These are phyloP conservation scores for Morone saxatilis DNA, from an alignment of 2,113 vertebrate species.

Conservation along the genomic window DNA sequence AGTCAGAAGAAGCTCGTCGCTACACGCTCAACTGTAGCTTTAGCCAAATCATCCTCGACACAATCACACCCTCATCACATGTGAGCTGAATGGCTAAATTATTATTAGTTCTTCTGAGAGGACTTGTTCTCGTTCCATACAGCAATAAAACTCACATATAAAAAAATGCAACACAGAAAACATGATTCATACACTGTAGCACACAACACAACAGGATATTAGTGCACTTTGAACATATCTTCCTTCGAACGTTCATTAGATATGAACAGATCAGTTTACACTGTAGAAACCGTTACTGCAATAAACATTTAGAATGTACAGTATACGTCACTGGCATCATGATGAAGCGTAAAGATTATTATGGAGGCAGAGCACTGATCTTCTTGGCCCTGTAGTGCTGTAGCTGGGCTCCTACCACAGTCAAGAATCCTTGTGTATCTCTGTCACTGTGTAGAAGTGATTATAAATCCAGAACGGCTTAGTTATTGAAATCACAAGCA, in stretches of 20 bases:
- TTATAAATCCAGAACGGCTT: background rate
- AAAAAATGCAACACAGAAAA: constrained; percentile 16
- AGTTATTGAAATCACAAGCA: background rate
- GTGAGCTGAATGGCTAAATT: constrained; percentile 6
- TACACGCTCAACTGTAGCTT: constrained; percentile 4
- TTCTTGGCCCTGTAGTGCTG: background rate
- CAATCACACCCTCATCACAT: constrained; percentile 13
- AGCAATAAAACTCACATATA: background rate
- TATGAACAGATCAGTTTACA: background rate
- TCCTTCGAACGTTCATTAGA: background rate
- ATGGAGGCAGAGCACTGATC: background rate
- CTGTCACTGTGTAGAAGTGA: background rate
- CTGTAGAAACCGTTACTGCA: background rate
- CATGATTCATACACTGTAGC: constrained; percentile 3
- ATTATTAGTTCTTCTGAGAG: constrained; percentile 12
- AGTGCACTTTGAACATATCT: constrained; percentile 12
- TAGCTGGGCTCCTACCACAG: background rate
- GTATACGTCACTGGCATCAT: background rate
- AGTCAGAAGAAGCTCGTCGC: constrained; percentile 8
- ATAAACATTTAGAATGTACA: constrained; percentile 19
- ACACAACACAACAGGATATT: background rate
- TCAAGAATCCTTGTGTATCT: background rate
- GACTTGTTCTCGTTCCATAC: background rate
- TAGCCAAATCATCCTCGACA: constrained; percentile 14
- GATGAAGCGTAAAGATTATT: background rate